phyloP scores from a whole-genome alignment of 2,888 invertebrate genomes.

The Rhagonycha lutea region DNA sequence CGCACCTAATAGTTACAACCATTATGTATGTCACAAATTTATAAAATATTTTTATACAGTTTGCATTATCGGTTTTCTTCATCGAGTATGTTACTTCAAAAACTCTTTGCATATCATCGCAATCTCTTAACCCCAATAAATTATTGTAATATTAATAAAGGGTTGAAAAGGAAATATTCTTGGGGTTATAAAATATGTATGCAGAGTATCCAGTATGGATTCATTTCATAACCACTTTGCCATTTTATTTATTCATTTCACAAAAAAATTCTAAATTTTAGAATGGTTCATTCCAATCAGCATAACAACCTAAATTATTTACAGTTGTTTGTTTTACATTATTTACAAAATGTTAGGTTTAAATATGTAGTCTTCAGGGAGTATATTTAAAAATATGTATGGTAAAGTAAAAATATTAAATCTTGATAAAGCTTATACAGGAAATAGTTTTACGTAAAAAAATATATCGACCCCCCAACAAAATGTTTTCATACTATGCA shows the following conservation, averaged over 20 bases:
- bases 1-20: background rate
- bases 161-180: background rate
- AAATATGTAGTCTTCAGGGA: background rate
- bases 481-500: no score
- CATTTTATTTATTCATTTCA: background rate
- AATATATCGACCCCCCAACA: no score
- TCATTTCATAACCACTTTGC: background rate
- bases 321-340: background rate
- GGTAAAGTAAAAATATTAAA: no score
- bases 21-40: background rate
- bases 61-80: background rate
- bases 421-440: no score
- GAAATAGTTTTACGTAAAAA: no score
- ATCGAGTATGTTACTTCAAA: background rate
- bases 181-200: background rate
- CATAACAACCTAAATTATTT: background rate
- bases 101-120: background rate
- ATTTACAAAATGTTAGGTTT: background rate
- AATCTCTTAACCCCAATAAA: background rate
- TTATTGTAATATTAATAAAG: background rate
- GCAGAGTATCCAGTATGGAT: background rate
- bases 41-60: background rate
- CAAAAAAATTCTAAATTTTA: background rate
- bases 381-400: no score
- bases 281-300: background rate